Base-by-base conservation (phyloP, 2,113 vertebrate species). In the Catagonus wagneri region DNA sequence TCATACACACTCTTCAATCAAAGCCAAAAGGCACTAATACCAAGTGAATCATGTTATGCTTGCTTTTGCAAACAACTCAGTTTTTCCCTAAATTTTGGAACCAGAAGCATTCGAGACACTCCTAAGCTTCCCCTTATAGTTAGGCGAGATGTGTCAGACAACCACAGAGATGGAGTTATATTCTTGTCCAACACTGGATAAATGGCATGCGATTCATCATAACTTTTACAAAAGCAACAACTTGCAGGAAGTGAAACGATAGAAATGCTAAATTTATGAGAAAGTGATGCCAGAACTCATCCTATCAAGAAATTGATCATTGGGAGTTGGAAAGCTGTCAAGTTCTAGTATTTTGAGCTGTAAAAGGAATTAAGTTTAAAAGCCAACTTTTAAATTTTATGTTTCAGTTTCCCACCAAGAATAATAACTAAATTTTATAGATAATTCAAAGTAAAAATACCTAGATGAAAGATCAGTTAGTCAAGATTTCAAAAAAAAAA, bases 131-230 rank as follows among this genome's bases (percentile, higher is more conserved):
- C 63, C 87, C 52, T 44, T 93, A 66, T 83, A 86, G 92, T 96
- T 83, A 96, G 84, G 79, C 3, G 4, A 94, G 80, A 95, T 72
- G 65, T 83, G 90, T 80, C 83, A 96, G 91, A 96, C 71, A 72
- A 78, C 65, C n/a, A 36, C 65, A 92, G 66, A 94, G 69, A 93
- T n/a, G 56, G 44, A 78, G 89, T 34, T 71, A 13, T 83, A n/a
- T 89, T 87, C 91, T 88, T n/a, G 63, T 81, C 87, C 83, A 34
- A 44, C 36, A 61, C 16, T 72, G 80, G 25, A 71, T 27, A 4
- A 54, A 69, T n/a, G 9, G 44, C 74, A 86, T 50, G 86, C 39
- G 52, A 93, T 75, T 94, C 39, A 0, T 54, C 29, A n/a, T 10
- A 39, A 50, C 34, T 83, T 75, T 65, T 92, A 75, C 79, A 54